Percentiles rank a stretch among this genome's conserved stretches.
phyloP scores from a whole-genome alignment of 1,140 invertebrate species.

The Lepidurus packardi region DNA sequence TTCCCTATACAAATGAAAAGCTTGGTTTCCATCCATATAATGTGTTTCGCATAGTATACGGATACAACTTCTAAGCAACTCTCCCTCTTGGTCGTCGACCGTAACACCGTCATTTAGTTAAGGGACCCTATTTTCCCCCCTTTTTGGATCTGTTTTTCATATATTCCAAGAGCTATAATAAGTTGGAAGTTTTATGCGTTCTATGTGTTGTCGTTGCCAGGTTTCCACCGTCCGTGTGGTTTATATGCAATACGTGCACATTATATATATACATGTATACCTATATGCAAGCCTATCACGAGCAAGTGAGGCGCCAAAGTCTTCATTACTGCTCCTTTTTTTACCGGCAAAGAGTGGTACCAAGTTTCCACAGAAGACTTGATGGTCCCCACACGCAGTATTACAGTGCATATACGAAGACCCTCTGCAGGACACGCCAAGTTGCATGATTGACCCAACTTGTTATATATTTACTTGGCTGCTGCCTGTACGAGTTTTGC shows the following conservation, averaged over 20 bases:
- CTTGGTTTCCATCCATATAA: neutral
- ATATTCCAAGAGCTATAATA: neutral
- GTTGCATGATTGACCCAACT: constrained; percentile 18
- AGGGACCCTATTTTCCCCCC: neutral
- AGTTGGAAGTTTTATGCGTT: neutral
- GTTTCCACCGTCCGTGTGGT: neutral
- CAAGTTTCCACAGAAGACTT: neutral
- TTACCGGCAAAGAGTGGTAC: neutral
- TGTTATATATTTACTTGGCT: constrained; percentile 4
- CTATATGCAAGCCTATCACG: neutral
- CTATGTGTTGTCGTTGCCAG: neutral
- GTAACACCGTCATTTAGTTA: neutral
- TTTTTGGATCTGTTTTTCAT: neutral
- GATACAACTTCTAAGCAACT: neutral
- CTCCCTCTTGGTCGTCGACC: constrained; percentile 1
- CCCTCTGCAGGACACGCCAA: neutral
- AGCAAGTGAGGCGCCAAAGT: neutral
- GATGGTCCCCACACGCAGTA: constrained; percentile 2
- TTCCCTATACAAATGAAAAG: neutral
- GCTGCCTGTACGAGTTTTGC: neutral
- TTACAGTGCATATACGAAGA: neutral
- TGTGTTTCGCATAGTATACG: neutral
- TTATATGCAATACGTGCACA: too few relatives aligned
- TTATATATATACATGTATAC: neutral
- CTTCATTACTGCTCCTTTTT: constrained; percentile 18